Evolutionary conservation across 2,888 invertebrate species (phyloP), one percentile per base, ranked within the genome.

Genomic region (Schizotus pectinicornis): DNA sequence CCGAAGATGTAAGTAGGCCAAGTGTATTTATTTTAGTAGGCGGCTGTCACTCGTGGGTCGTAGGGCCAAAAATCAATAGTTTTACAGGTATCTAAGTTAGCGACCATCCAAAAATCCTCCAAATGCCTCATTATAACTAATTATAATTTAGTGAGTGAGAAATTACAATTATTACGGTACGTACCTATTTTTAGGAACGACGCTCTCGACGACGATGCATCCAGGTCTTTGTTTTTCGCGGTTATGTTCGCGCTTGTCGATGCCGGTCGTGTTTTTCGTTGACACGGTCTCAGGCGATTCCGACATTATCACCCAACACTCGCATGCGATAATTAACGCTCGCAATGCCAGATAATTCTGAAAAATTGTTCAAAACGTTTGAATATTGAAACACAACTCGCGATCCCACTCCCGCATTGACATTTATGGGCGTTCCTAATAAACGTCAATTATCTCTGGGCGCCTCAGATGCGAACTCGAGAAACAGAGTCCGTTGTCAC

Each of bases 111-210:
- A 6, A 11, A 35, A 9, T 35, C 11, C 11, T 37, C 13, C 37
- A 34, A n/a, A 14, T 1, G 30, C 35, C 35, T 22, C 1, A 36
- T 34, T 6, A 34, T 45, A 30, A 7, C 8, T 6, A 45, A 45
- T 11, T 3, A 45, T 7, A 32, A 32, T 32, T 34, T 3, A 33
- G 11, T 46, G 11, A 12, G 31, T 41, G 34, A 35, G 2, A 38
- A 43, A 22, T 7, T 22, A 33, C 35, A 14, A 38, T 34, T 6
- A 14, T 14, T 30, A 32, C 30, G 6, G 38, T 38, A 60, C 66
- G 65, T 55, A 71, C 72, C 72, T 62, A 50, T 67, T 55, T 67
- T 68, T 71, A 6, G 72, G 72, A 36, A 72, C 63, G 7, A 58
- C 67, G 56, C 72, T 72, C 33, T 69, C 61, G 13, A 72, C 69